Percentiles rank a stretch among this genome's conserved stretches.
These are phyloP conservation scores for Hypena proboscidalis DNA, from an alignment of 2,888 invertebrate genomes.

Conservation along the genomic window DNA sequence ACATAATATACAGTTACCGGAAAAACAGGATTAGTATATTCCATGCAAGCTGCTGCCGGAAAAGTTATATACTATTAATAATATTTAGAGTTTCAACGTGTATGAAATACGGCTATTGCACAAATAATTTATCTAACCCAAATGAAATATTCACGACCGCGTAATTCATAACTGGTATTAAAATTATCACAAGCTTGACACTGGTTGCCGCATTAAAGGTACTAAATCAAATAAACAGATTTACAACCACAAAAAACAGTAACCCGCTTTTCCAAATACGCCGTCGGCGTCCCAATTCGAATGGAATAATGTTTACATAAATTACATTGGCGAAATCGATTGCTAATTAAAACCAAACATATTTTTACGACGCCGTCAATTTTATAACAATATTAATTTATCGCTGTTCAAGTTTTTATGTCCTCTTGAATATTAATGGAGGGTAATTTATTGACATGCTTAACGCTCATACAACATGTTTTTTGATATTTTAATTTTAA, in stretches of 20 bases:
- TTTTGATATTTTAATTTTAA: constrained; percentile 32
- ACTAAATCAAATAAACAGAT: constrained; percentile 9
- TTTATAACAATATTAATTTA: constrained; percentile 65
- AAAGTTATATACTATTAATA: too few species aligned
- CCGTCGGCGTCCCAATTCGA: constrained; percentile 29
- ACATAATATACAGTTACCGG: too few species aligned
- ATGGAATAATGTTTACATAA: constrained; percentile 41
- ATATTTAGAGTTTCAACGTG: too few species aligned
- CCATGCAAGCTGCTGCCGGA: too few species aligned
- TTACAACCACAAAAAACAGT: constrained; percentile 10
- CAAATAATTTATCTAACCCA: neutral
- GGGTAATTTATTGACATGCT: constrained; percentile 47
- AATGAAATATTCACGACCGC: neutral
- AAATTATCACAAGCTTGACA: neutral
- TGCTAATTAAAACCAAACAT: constrained; percentile 61
- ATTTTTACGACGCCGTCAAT: constrained; percentile 56
- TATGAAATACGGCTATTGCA: neutral
- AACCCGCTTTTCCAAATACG: constrained; percentile 17
- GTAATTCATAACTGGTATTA: constrained; percentile 1
- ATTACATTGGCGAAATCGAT: constrained; percentile 48
- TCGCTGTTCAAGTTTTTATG: constrained; percentile 56
- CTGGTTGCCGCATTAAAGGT: constrained; percentile 2
- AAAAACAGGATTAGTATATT: too few species aligned
- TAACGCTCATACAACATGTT: constrained; percentile 41
- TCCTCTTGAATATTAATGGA: constrained; percentile 60